Conservation (phyloP, 2,888 invertebrate species). For the Drosophila subsilvestris region DNA sequence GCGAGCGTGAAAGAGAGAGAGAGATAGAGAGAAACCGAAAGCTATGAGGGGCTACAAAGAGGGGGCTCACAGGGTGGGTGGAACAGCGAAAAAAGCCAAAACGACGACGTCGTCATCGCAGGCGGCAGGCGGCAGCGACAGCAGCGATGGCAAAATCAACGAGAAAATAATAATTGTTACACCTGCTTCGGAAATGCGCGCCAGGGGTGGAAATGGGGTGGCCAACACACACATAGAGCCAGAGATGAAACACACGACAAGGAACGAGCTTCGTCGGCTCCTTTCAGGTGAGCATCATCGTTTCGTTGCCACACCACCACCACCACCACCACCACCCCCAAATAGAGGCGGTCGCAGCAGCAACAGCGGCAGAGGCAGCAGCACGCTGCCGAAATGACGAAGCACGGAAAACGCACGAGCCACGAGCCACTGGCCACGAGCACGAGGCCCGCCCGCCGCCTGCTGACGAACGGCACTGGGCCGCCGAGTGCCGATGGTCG, state of each 20-base stretch:
- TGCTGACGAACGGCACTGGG: slow-evolving; percentile 31
- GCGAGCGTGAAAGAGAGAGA: slow-evolving; percentile 26
- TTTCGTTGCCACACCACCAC: slow-evolving; percentile 17
- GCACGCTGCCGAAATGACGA: slow-evolving; percentile 55
- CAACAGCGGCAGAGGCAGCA: slow-evolving; percentile 2
- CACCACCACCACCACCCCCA: slow-evolving; percentile 38
- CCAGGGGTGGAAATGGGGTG: slow-evolving; percentile 52
- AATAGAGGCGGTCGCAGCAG: slow-evolving; percentile 16
- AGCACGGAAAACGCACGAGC: slow-evolving; percentile 56
- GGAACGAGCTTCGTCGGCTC: slow-evolving; percentile 46
- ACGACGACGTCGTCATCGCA: slow-evolving; percentile 41
- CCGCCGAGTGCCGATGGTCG: slow-evolving; percentile 10
- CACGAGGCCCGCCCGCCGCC: background rate
- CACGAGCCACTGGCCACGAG: background rate
- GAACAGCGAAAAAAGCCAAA: slow-evolving; percentile 54
- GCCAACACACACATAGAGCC: slow-evolving; percentile 34
- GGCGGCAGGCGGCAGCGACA: slow-evolving; percentile 44
- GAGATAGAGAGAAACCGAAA: slow-evolving; percentile 55
- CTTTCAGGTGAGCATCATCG: slow-evolving; percentile 68
- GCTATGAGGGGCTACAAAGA: slow-evolving; percentile 28
- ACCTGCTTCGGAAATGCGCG: slow-evolving; percentile 80
- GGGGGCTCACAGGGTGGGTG: slow-evolving; percentile 9
- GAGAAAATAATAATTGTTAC: slow-evolving; percentile 82
- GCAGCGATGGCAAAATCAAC: slow-evolving; percentile 75
- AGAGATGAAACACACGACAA: slow-evolving; percentile 48